Percentiles rank a stretch among this genome's conserved stretches.
These are phyloP conservation scores for Cacajao melanocephalus DNA, from an alignment of 2,797 vertebrate genomes.

Conservation along the genomic window DNA sequence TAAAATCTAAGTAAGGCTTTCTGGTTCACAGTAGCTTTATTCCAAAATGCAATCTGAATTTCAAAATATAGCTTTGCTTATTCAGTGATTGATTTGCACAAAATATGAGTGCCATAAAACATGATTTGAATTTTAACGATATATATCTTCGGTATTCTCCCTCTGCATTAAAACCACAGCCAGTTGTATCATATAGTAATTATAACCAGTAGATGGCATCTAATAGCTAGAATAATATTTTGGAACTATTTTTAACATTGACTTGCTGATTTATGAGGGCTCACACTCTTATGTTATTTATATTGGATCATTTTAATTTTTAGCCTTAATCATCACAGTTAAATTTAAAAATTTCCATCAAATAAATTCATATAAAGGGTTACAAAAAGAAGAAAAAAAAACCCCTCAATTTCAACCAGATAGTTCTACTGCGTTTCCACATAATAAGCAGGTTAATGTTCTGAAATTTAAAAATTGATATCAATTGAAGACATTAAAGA, in stretches of 20 bases:
- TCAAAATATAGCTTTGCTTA: background rate
- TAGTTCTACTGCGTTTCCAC: background rate
- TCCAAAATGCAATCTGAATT: slow-evolving; percentile 7
- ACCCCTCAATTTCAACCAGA: background rate
- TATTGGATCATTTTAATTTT: slow-evolving; percentile 4
- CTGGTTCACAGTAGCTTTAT: background rate
- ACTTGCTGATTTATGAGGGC: background rate
- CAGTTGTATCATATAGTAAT: slow-evolving; percentile 61
- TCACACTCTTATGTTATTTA: background rate
- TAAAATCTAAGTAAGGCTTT: background rate
- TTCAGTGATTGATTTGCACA: background rate
- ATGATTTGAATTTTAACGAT: background rate
- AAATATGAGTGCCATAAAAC: background rate
- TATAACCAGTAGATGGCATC: slow-evolving; percentile 86
- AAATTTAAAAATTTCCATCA: background rate
- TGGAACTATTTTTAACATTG: slow-evolving; percentile 45
- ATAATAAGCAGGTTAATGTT: background rate
- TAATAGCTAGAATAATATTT: slow-evolving; percentile 80
- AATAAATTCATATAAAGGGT: background rate
- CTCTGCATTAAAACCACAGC: background rate
- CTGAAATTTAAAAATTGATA: background rate
- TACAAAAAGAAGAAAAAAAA: background rate
- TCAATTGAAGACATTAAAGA: slow-evolving; percentile 39
- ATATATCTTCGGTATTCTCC: background rate
- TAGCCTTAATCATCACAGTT: background rate